Base-by-base conservation (phyloP, 1,140 invertebrate genomes). In the Contarinia nasturtii region DNA sequence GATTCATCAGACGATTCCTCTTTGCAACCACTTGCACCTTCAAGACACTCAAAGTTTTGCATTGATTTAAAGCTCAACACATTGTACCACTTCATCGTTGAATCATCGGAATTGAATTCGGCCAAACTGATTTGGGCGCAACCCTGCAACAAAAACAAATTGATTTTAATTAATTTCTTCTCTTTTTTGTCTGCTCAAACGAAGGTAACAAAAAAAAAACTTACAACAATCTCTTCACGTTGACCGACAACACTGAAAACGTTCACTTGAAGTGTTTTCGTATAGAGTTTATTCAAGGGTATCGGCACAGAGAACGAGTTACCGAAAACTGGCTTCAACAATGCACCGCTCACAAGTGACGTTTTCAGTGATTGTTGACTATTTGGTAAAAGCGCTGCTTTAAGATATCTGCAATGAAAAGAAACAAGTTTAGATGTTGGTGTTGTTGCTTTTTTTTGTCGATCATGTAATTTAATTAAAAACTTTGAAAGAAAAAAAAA, bases 1-100 rank as follows among this genome's bases (percentile, higher is more conserved):
- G 87, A 92, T 59, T 95, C 92, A 65, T 96, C 92, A 49, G 88
- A 93, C 54, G 90, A 94, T 63, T 95, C 91, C 60, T 94, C 90
- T 58, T 82, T 72, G 15, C 61, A 56, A 50, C 37, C 19, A 51
- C 21, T 52, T 54, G 53, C 27, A 27, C 27, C 27, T 40, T 63
- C 63, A 41, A 73, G 67, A 12, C 67, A 69, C 34, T 75, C 74
- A 51, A 65, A 51, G 56, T 65, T 61, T 59, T 68, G 81, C 73
- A 91, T 84, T 58, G 84, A 86, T 54, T 81, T 77, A 59, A 90
- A 86, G 55, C 85, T 87, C 12, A 94, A 70, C 47, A 95, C 82
- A 60, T 95, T 95, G 68, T 95, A 95, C 92, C 91, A 96, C 62
- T 87, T 86, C 20, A 84, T 73, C 15, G 79, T 81, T 20, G 80